Base-by-base conservation (phyloP, 2,888 invertebrate species). In the Hyalella azteca region DNA sequence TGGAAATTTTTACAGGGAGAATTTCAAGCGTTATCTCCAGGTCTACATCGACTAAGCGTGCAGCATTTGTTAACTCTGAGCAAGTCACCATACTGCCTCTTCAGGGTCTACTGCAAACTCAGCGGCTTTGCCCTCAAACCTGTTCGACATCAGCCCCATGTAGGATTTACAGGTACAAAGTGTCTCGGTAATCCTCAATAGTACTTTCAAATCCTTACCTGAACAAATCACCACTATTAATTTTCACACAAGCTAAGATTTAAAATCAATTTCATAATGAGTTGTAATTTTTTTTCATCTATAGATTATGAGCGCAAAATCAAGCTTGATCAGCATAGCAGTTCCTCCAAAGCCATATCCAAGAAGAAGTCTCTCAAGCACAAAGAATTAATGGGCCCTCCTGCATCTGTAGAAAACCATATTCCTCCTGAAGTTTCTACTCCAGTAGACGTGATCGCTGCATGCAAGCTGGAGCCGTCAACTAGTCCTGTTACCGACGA, bases 111-210 rank as follows among this genome's bases (percentile, higher is more conserved):
- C 66, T 36, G 66, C 39, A 22, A 29, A 22, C 36, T 66, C 15
- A 36, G 66, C 36, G 66, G 66, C 36, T 36, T 36, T 2, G 66
- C 66, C 3, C 66, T 66, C 39, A 66, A 29, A 19, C 36, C 66
- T 66, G 66, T 66, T 15, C 32, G 66, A 7, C 66, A 66, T 36
- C 66, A 66, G 19, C 66, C 66, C 15, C 66, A 66, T 36, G 66
- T 66, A 0, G 66, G 66, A 32, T 9, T 66, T 29, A 66, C 66
- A 39, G 32, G 66, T 66, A 15, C 22, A n/a, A n/a, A n/a, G n/a
- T n/a, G n/a, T n/a, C n/a, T n/a, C n/a, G n/a, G n/a, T n/a, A n/a
- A n/a, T n/a, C n/a, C n/a, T n/a, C n/a, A n/a, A n/a, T n/a, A n/a
- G n/a, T n/a, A n/a, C n/a, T n/a, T n/a, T n/a, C n/a, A n/a, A n/a